Conservation (phyloP, 2,888 invertebrate genomes). For the Pachliopta kotzebuea region DNA sequence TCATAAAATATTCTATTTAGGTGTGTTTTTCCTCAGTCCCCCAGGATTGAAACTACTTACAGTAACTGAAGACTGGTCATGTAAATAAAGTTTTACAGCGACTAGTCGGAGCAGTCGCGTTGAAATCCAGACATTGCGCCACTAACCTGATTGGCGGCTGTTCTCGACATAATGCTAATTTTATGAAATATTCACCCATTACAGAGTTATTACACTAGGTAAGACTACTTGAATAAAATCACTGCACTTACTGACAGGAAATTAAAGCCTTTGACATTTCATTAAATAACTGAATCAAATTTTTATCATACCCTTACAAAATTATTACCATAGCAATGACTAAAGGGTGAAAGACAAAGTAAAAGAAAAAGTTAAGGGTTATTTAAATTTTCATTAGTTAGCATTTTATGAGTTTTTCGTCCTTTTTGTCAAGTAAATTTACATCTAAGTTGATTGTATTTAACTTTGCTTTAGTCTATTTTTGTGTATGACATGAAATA, state of each 20-base stretch:
- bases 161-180: constrained; percentile 66
- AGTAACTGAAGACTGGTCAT: constrained; percentile 28
- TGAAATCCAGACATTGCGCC: constrained; percentile 48
- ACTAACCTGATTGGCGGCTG: constrained; percentile 74
- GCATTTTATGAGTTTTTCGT: constrained; percentile 1
- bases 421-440: neutral
- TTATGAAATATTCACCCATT: constrained; percentile 53
- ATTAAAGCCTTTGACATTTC: constrained; percentile 26
- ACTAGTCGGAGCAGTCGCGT: constrained; percentile 35
- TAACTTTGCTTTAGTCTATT: neutral
- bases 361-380: neutral
- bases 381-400: constrained; percentile 1
- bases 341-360: constrained; percentile 7
- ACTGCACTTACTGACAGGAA: constrained; percentile 10
- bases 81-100: constrained; percentile 36
- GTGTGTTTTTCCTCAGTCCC: too few species aligned
- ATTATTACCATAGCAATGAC: constrained; percentile 3
- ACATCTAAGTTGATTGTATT: neutral
- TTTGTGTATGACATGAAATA: too few species aligned
- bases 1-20: too few species aligned
- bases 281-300: constrained; percentile 10
- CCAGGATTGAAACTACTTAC: neutral
- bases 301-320: constrained; percentile 5
- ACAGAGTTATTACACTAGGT: constrained; percentile 35
- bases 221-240: constrained; percentile 26